phyloP scores from a whole-genome alignment of 2,113 vertebrate species.

The Noctilio leporinus region DNA sequence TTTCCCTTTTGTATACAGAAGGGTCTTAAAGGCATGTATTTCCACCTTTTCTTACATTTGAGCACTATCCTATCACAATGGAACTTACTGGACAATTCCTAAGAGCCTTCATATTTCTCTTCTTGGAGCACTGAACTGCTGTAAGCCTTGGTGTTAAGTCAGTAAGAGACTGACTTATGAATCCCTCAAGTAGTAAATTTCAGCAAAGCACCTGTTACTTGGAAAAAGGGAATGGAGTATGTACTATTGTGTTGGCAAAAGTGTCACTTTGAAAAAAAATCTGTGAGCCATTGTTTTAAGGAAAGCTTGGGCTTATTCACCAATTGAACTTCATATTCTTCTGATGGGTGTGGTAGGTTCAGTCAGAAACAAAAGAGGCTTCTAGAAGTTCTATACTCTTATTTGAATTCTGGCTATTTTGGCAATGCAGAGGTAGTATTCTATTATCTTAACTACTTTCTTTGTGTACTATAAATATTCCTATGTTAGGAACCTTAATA shows the following conservation, averaged over 20 bases:
- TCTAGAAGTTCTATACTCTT: not conserved
- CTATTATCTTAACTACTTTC: not conserved
- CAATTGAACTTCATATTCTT: slow-evolving; percentile 35
- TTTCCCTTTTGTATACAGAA: not conserved
- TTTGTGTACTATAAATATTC: not conserved
- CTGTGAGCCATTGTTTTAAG: not conserved
- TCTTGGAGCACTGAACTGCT: not conserved
- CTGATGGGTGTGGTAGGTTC: slow-evolving; percentile 29
- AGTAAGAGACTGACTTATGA: not conserved
- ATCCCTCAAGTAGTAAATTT: not conserved
- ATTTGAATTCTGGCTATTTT: not conserved
- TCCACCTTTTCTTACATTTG: not conserved
- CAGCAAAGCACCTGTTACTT: not conserved
- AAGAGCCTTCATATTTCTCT: not conserved
- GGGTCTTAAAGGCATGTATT: not conserved
- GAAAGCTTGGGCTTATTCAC: not conserved
- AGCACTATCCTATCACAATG: not conserved
- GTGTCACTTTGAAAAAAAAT: not conserved
- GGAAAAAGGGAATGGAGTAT: not conserved
- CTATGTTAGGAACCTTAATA: not conserved
- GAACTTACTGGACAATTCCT: not conserved
- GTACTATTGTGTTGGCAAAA: not conserved
- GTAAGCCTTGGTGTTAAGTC: not conserved
- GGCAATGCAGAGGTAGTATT: not conserved
- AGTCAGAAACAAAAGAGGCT: slow-evolving; percentile 19